These are phyloP conservation scores for Ptychochromis oligacanthus DNA, from an alignment of 2,113 vertebrate genomes.

Conservation along the genomic window DNA sequence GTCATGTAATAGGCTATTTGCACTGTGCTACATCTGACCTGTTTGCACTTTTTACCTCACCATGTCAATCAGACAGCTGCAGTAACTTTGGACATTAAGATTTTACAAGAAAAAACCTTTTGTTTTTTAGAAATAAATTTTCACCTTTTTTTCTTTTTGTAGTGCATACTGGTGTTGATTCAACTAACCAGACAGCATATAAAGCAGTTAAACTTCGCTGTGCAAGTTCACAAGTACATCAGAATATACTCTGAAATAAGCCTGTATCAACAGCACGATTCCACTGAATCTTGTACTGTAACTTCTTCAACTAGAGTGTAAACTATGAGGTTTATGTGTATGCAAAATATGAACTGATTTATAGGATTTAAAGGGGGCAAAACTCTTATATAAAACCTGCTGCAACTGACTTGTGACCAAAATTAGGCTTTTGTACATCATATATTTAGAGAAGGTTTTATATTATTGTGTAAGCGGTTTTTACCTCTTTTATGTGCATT, in stretches of 20 bases:
- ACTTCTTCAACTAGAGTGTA: neutral
- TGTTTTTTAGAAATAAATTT: neutral
- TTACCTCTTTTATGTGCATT: neutral
- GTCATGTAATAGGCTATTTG: neutral
- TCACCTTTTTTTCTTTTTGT: neutral
- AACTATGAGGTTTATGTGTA: neutral
- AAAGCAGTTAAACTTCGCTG: neutral
- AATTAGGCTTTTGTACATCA: too few species aligned
- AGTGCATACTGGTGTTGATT: neutral
- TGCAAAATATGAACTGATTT: neutral
- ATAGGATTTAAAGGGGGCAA: neutral
- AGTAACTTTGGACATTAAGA: neutral
- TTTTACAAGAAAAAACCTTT: neutral
- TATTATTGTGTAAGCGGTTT: neutral
- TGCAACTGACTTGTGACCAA: neutral
- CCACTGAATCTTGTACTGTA: neutral
- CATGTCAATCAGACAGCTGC: neutral
- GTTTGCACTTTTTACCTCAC: neutral
- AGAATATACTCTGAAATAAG: neutral
- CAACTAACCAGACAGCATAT: neutral
- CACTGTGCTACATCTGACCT: too few species aligned
- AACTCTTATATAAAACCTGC: neutral
- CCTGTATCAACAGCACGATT: neutral
- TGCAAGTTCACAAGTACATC: neutral
- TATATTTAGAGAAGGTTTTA: too few species aligned